A percentile compares a stretch with the other conserved stretches of the same genome.
Evolutionary conservation across 2,888 invertebrate genomes (phyloP).

Genomic region (Anagyrus pseudococci): DNA sequence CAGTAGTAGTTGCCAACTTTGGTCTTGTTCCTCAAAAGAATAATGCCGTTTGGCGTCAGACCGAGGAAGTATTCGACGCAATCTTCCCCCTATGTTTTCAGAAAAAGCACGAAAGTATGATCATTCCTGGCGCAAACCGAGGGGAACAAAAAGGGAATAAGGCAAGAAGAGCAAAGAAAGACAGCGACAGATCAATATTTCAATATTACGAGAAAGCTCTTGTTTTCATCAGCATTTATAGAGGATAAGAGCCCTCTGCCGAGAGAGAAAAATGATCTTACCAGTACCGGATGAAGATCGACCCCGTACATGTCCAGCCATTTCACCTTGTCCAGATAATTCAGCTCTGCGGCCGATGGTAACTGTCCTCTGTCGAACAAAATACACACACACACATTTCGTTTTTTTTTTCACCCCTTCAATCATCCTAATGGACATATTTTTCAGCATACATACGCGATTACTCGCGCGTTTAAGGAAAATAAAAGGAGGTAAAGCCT

Average conservation of each 20-base stretch:
- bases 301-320: conserved; percentile 99
- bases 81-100: conserved; percentile 83
- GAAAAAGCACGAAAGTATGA: no score
- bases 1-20: conserved; percentile 98
- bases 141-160: no score
- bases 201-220: neutral
- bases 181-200: no score
- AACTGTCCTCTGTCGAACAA: conserved; percentile 76
- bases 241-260: no score
- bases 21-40: conserved; percentile 91
- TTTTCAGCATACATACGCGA: no score
- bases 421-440: no score
- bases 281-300: conserved; percentile 94
- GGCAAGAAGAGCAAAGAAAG: no score
- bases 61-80: conserved; percentile 96
- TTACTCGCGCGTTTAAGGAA: no score
- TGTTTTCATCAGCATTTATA: no score
- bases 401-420: neutral
- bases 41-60: conserved; percentile 93
- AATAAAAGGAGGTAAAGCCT: no score
- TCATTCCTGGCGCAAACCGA: no score
- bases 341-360: conserved; percentile 91
- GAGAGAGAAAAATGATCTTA: conserved; percentile 55
- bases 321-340: conserved; percentile 96
- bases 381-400: no score